Evolutionary conservation across 2,888 invertebrate genomes (phyloP).

Genomic region (Agriopis leucophaearia): DNA sequence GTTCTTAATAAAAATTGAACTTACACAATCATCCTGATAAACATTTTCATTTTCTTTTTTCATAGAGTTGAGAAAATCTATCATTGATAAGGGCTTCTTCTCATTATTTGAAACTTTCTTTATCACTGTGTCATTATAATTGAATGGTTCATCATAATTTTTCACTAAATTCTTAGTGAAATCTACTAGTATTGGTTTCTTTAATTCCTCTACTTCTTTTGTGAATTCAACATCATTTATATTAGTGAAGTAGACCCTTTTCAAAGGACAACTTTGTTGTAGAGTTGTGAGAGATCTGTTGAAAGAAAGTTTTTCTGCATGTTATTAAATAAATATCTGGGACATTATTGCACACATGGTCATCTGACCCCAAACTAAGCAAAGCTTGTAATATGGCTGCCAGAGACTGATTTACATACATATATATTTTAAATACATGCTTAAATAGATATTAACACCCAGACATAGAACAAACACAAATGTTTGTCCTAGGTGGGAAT

Average conservation of each 20-base stretch:
- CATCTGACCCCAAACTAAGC: no score
- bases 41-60: slow-evolving; percentile 56
- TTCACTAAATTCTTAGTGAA: slow-evolving; percentile 44
- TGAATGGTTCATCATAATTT: slow-evolving; percentile 41
- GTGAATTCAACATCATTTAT: slow-evolving; percentile 62
- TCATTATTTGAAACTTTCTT: slow-evolving; percentile 46
- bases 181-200: slow-evolving; percentile 42
- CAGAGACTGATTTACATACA: no score
- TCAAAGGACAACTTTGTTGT: slow-evolving; percentile 50
- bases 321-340: not conserved
- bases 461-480: no score
- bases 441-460: no score
- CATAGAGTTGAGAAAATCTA: slow-evolving; percentile 61
- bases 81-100: slow-evolving; percentile 51
- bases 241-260: slow-evolving; percentile 60
- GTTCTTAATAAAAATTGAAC: slow-evolving; percentile 28
- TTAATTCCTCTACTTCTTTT: slow-evolving; percentile 48
- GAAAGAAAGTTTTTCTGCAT: slow-evolving; percentile 4
- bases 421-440: no score
- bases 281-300: slow-evolving; percentile 60
- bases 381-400: no score
- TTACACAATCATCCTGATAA: slow-evolving; percentile 48
- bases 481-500: no score
- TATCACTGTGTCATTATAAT: slow-evolving; percentile 54
- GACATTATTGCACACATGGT: not conserved